Evolutionary conservation across 1,140 invertebrate species (phyloP).

Genomic region (Bombus confusus): DNA sequence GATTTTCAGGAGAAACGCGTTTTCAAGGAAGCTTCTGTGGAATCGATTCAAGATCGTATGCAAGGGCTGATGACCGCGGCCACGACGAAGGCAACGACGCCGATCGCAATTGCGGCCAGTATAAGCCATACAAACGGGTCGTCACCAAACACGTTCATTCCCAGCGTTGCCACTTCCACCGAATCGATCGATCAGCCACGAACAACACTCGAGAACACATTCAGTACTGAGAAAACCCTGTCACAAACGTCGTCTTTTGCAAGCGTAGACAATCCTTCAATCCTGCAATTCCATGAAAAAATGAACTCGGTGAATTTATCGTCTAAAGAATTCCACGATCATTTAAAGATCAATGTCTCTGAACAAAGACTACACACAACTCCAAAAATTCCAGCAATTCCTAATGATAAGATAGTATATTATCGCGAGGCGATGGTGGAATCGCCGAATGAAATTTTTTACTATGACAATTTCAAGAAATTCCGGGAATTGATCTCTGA

Average conservation of each 20-base stretch:
- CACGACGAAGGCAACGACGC: not conserved
- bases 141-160: not conserved
- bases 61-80: not conserved
- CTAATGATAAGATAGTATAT: too few relatives aligned
- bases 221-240: too few relatives aligned
- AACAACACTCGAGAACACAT: too few relatives aligned
- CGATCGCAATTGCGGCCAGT: slow-evolving; percentile 1
- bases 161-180: not conserved
- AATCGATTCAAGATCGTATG: not conserved
- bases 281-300: not conserved
- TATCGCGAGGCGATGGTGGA: not conserved
- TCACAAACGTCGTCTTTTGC: not conserved
- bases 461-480: not conserved
- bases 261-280: not conserved
- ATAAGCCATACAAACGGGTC: not conserved
- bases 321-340: not conserved
- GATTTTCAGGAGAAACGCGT: too few relatives aligned
- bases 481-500: not conserved
- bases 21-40: too few relatives aligned
- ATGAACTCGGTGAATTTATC: not conserved
- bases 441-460: not conserved
- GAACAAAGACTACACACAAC: not conserved
- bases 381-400: not conserved
- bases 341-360: not conserved
- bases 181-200: not conserved